These are phyloP conservation scores for Upupa epops DNA, from an alignment of 2,113 vertebrate genomes.

Conservation along the genomic window DNA sequence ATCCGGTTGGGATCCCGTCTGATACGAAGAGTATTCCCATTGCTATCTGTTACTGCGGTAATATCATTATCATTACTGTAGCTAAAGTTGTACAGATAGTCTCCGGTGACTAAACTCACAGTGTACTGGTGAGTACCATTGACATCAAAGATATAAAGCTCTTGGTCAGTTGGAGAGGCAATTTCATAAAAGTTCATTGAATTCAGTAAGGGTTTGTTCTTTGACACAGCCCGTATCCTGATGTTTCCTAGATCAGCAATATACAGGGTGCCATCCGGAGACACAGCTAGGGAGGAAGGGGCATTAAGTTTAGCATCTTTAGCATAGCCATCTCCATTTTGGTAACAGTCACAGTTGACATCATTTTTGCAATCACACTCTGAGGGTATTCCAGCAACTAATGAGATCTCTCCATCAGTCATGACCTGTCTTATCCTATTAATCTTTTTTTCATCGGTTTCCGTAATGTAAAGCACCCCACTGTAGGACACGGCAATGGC, in stretches of 20 bases:
- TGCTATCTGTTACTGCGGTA: constrained; percentile 90
- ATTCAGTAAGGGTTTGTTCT: constrained; percentile 84
- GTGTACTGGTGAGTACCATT: constrained; percentile 97
- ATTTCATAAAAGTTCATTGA: constrained; percentile 88
- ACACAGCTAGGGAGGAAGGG: constrained; percentile 91
- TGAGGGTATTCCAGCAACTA: constrained; percentile 88
- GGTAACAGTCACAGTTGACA: constrained; percentile 97
- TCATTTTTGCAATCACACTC: constrained; percentile 98
- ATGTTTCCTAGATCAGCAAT: constrained; percentile 97
- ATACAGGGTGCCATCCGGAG: constrained; percentile 92
- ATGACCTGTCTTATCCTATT: constrained; percentile 93
- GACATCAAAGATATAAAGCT: constrained; percentile 94
- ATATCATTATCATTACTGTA: constrained; percentile 95
- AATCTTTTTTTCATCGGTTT: constrained; percentile 95
- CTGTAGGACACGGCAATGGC: constrained; percentile 92
- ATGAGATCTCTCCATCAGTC: constrained; percentile 93
- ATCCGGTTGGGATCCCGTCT: constrained; percentile 90
- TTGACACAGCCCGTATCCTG: constrained; percentile 89
- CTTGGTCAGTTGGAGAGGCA: constrained; percentile 92
- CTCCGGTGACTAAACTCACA: constrained; percentile 91
- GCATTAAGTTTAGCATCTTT: constrained; percentile 95
- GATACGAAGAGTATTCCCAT: constrained; percentile 92
- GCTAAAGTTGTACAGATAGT: constrained; percentile 93
- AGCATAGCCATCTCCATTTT: constrained; percentile 93
- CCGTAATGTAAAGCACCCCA: constrained; percentile 90